phyloP scores from a whole-genome alignment of 2,113 vertebrate species.

The Tretioscincus oriximinensis region DNA sequence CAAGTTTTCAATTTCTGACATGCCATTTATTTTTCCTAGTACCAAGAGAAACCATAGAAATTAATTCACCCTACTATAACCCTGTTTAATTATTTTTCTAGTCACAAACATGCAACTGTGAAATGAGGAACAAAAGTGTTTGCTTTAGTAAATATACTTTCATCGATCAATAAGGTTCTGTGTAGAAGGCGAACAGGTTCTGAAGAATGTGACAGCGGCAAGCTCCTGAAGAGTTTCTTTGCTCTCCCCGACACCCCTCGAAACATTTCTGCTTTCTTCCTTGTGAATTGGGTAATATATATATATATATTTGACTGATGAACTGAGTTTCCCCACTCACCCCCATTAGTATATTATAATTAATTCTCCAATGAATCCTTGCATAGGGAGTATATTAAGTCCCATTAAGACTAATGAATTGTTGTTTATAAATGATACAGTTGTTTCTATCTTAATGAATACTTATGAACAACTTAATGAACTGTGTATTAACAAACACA shows the following conservation, averaged over 20 bases:
- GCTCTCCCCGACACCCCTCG: not conserved
- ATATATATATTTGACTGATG: constrained; percentile 12
- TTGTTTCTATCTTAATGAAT: constrained; percentile 66
- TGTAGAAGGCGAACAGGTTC: not conserved
- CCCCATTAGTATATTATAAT: constrained; percentile 57
- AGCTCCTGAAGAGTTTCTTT: not conserved
- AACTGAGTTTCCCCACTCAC: constrained; percentile 16
- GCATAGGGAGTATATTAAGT: constrained; percentile 63
- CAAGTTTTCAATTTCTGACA: not conserved
- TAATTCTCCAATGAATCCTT: constrained; percentile 66
- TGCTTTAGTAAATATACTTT: not conserved
- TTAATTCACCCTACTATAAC: not conserved
- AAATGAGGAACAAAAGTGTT: rapidly evolving
- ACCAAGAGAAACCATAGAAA: not conserved
- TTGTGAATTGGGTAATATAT: not conserved
- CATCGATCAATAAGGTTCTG: not conserved
- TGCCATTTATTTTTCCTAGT: not conserved
- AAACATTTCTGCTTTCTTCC: not conserved
- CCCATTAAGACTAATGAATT: constrained; percentile 67
- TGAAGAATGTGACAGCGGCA: rapidly evolving
- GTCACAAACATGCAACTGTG: not conserved
- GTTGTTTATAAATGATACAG: constrained; percentile 66
- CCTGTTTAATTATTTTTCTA: not conserved
- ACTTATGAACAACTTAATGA: constrained; percentile 63
- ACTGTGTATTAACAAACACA: constrained; percentile 52